Evolutionary conservation across 1,140 invertebrate species (phyloP), one percentile per base, ranked within the genome.

Genomic region (Glomeris maerens): DNA sequence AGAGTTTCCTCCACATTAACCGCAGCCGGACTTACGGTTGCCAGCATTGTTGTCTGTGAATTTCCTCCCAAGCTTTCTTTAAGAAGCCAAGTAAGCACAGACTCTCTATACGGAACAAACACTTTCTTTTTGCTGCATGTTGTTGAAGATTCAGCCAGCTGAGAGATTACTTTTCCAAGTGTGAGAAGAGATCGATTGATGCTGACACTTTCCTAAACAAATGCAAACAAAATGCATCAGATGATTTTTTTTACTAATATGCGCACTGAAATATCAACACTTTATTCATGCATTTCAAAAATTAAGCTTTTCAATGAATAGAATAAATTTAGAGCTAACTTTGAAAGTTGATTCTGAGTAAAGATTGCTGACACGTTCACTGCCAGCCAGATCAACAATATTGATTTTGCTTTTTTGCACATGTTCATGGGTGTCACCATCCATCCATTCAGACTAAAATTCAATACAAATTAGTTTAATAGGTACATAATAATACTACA

Each of bases 301-400:
- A n/a, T n/a, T n/a, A n/a, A n/a, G n/a, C n/a, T n/a, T n/a, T n/a
- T n/a, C n/a, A n/a, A n/a, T n/a, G n/a, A n/a, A n/a, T n/a, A n/a
- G n/a, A n/a, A n/a, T n/a, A n/a, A n/a, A n/a, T n/a, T n/a, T n/a
- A n/a, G n/a, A n/a, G n/a, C n/a, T n/a, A n/a, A n/a, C n/a, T n/a
- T n/a, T n/a, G n/a, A n/a, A n/a, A n/a, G n/a, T n/a, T n/a, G n/a
- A n/a, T n/a, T n/a, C n/a, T n/a, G n/a, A n/a, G n/a, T n/a, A n/a
- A n/a, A n/a, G n/a, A 7, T 10, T 42, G 31, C 76, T 77, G 27
- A 86, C 68, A 39, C 84, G 69, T 66, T 89, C 84, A 63, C 84
- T 88, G 3, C 85, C 85, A n/a, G 85, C 84, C 52, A 89, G 71
- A 67, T 89, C 85, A 0, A 89, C 81, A 22, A 89, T 66, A 69